A percentile compares a stretch with the other conserved stretches of the same genome.
These are phyloP conservation scores for Pungitius pungitius DNA, from an alignment of 2,113 vertebrate genomes.

Conservation along the genomic window DNA sequence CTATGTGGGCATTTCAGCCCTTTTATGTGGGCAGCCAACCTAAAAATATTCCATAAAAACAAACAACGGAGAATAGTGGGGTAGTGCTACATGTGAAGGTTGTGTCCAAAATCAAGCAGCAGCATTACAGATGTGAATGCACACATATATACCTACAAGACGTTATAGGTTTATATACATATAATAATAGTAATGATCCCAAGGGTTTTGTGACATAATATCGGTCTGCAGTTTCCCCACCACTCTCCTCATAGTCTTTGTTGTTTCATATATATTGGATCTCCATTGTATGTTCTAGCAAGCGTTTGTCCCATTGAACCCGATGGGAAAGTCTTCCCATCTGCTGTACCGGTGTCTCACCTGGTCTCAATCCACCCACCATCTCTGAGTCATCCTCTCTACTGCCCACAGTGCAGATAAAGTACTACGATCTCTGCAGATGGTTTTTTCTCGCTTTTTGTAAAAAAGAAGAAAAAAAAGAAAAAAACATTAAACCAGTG, in stretches of 20 bases:
- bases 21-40: conserved; percentile 27
- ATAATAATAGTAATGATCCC: not conserved
- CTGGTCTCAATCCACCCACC: conserved; percentile 73
- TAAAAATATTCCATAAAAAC: conserved; percentile 37
- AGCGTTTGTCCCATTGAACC: conserved; percentile 43
- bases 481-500: conserved; percentile 36
- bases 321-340: conserved; percentile 60
- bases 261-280: conserved; percentile 9
- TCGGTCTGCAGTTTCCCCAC: not conserved
- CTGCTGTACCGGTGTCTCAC: conserved; percentile 68
- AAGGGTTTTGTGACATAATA: not conserved
- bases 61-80: not conserved
- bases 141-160: not conserved
- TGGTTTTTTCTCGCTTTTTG: conserved; percentile 5
- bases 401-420: conserved; percentile 69
- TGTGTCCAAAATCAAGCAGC: not conserved
- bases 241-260: conserved; percentile 16
- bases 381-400: conserved; percentile 68
- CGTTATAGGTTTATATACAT: no score
- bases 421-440: conserved; percentile 38
- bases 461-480: conserved; percentile 24
- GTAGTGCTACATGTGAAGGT: not conserved
- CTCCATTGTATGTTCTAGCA: conserved; percentile 19
- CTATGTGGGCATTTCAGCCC: conserved; percentile 11
- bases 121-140: not conserved